These are phyloP conservation scores for Tachysurus vachellii DNA, from an alignment of 2,113 vertebrate genomes.

Conservation along the genomic window DNA sequence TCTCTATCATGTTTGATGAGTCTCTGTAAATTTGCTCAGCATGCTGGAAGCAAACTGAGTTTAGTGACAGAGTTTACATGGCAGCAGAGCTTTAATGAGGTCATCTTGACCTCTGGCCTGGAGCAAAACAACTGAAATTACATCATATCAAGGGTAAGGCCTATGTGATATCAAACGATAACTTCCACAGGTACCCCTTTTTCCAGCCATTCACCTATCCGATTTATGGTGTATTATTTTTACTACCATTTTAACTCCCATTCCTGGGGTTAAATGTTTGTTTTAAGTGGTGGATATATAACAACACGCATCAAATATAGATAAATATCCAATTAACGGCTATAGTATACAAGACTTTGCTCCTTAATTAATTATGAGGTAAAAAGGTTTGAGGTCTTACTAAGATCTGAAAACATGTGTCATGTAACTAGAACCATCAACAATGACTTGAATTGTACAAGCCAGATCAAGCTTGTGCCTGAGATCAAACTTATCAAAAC, in stretches of 20 bases:
- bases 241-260: background rate
- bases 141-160: slow-evolving; percentile 16
- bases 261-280: background rate
- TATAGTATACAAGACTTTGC: too few species aligned
- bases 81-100: slow-evolving; percentile 1
- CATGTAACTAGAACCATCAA: background rate
- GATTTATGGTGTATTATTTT: background rate
- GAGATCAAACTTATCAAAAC: slow-evolving; percentile 3
- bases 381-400: too few species aligned
- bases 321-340: background rate
- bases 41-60: slow-evolving; percentile 20
- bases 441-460: background rate
- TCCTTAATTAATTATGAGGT: too few species aligned
- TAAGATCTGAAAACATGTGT: background rate
- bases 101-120: background rate
- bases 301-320: background rate
- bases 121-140: slow-evolving; percentile 20
- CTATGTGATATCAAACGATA: background rate
- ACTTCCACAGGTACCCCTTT: background rate
- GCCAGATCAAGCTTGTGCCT: background rate
- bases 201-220: background rate
- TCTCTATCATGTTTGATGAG: background rate
- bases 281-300: background rate
- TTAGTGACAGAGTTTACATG: background rate
- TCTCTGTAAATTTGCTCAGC: slow-evolving; percentile 27